These are phyloP conservation scores for Notolepis coatsorum DNA, from an alignment of 2,797 vertebrate genomes.

Conservation along the genomic window DNA sequence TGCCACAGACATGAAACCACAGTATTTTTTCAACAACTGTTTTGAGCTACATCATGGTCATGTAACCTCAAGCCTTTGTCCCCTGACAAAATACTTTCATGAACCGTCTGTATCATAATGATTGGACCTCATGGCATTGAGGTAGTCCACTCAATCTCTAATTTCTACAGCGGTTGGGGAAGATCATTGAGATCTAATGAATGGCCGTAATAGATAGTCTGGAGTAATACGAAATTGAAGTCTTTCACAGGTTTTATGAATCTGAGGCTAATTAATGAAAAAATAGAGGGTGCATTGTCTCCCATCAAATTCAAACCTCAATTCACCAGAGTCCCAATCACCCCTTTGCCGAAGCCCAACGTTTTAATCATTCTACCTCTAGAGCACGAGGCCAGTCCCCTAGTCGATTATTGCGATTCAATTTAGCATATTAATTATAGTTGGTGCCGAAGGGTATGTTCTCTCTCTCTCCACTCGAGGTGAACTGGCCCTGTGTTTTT, in stretches of 20 bases:
- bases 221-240: conserved; percentile 79
- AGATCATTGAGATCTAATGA: conserved; percentile 77
- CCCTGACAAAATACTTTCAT: conserved; percentile 68
- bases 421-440: conserved; percentile 86
- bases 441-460: conserved; percentile 73
- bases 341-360: conserved; percentile 78
- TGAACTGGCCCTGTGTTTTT: conserved; percentile 61
- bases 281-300: conserved; percentile 80
- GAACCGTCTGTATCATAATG: conserved; percentile 51
- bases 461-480: conserved; percentile 58
- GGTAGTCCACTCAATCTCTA: conserved; percentile 62
- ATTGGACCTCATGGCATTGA: conserved; percentile 61
- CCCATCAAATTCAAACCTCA: conserved; percentile 77
- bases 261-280: conserved; percentile 83
- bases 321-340: conserved; percentile 79
- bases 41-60: conserved; percentile 47
- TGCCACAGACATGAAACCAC: conserved; percentile 15
- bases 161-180: conserved; percentile 64
- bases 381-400: conserved; percentile 79
- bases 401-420: conserved; percentile 84
- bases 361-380: conserved; percentile 84
- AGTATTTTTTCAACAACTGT: conserved; percentile 8
- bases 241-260: conserved; percentile 80
- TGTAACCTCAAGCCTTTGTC: conserved; percentile 59
- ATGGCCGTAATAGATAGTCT: conserved; percentile 78